phyloP scores from a whole-genome alignment of 2,888 invertebrate species.

The Patella pellucida region DNA sequence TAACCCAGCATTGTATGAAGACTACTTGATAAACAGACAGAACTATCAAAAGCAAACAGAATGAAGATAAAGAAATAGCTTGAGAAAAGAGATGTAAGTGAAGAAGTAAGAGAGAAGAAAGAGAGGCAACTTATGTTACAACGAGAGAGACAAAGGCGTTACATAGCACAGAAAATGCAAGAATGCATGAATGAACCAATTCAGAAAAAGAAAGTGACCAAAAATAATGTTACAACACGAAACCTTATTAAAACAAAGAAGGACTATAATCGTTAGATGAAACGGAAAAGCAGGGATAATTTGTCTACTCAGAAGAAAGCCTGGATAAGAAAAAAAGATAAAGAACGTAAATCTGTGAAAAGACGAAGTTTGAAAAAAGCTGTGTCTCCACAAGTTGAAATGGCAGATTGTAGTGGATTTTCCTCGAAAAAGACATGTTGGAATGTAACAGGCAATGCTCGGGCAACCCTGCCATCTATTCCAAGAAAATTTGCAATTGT shows the following conservation, averaged over 20 bases:
- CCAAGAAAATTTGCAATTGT: conserved; percentile 31
- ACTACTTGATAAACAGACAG: too few relatives aligned
- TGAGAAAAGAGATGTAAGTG: background rate
- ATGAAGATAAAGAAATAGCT: conserved; percentile 23
- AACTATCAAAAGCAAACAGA: conserved; percentile 21
- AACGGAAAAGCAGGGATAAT: conserved; percentile 24
- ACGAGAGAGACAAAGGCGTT: too few relatives aligned
- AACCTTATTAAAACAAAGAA: conserved; percentile 24
- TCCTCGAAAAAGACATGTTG: conserved; percentile 20
- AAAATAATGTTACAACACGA: conserved; percentile 19
- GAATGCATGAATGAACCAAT: conserved; percentile 24
- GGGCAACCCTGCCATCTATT: conserved; percentile 21
- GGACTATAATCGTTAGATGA: conserved; percentile 29
- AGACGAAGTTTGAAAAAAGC: conserved; percentile 2
- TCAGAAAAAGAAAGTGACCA: background rate
- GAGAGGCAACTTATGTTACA: too few relatives aligned
- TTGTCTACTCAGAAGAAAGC: conserved; percentile 31
- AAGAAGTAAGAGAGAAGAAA: too few relatives aligned
- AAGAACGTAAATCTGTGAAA: conserved; percentile 30
- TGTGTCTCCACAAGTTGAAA: background rate
- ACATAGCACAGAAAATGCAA: too few relatives aligned
- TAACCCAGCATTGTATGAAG: too few relatives aligned
- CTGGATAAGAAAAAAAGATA: conserved; percentile 31
- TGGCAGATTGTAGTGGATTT: background rate
- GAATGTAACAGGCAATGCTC: conserved; percentile 25